Base-by-base conservation (phyloP, 2,888 invertebrate species). In the Beris morrisii region DNA sequence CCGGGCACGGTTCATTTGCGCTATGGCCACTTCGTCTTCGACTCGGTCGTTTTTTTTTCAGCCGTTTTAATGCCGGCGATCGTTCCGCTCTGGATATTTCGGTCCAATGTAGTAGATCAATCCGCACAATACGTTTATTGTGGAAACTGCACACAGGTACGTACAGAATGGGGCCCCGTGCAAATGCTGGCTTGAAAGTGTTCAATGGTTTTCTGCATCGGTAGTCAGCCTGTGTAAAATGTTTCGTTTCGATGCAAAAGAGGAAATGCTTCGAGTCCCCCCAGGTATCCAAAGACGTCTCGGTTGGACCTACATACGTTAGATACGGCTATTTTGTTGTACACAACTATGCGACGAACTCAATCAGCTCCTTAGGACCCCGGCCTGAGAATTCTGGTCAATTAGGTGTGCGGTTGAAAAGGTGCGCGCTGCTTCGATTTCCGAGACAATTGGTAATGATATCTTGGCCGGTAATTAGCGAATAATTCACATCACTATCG, bases 1-100 rank as follows among this genome's bases (percentile, higher is more conserved):
- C 57, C 57, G 45, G 57, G 67, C 59, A 65, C 56, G 68, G 68
- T 68, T 68, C 68, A 68, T 68, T 68, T 68, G 68, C 64, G 58
- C 63, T 44, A 46, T 31, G 56, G 61, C 57, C 65, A 54, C 61
- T 65, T 68, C 56, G 55, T 53, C 55, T 13, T 32, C 53, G 58
- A 58, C 58, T 64, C 64, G 44, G 28, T 43, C 45, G 28, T 38
- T 38, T 38, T 38, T 32, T 15, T 52, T 61, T 61, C 12, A 9
- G 50, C 28, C 50, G 61, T 61, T 61, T 61, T 61, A 31, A 43
- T 50, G 50, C 50, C 61, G 50, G 50, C 61, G 50, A 61, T 22
- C 61, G 52, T 61, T 52, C 61, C 61, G 61, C 61, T 61, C 61
- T 61, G 52, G 43, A 50, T 61, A 52, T 50, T 50, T 50, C 52